phyloP scores from a whole-genome alignment of 2,797 vertebrate species.

The Spea hammondii region DNA sequence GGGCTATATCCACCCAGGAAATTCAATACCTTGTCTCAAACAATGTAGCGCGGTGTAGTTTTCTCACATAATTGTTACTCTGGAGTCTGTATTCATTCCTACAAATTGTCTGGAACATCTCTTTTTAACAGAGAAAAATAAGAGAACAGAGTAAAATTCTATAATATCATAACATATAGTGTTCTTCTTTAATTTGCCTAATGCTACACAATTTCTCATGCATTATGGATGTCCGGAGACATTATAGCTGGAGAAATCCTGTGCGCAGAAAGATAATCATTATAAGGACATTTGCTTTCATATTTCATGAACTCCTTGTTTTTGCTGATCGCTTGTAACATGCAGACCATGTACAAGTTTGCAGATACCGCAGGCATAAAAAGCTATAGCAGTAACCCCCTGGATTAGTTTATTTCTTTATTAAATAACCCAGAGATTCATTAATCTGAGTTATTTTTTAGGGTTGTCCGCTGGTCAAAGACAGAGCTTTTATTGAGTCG shows the following conservation, averaged over 20 bases:
- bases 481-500: no score
- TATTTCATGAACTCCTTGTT: neutral
- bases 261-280: neutral
- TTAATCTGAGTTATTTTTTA: no score
- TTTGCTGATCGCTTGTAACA: neutral
- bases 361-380: neutral
- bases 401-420: no score
- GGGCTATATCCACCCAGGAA: slow-evolving; percentile 1
- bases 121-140: neutral
- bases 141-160: neutral
- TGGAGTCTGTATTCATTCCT: neutral
- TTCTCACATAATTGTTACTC: slow-evolving; percentile 20
- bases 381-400: neutral
- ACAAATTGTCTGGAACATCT: neutral
- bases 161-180: neutral
- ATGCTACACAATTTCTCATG: neutral
- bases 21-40: neutral
- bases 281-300: neutral
- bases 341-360: neutral
- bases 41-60: neutral
- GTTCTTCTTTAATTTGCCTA: neutral
- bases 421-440: no score
- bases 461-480: no score
- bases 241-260: neutral
- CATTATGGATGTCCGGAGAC: slow-evolving; percentile 5